Percentiles rank a stretch among this genome's conserved stretches.
Evolutionary conservation across 2,113 vertebrate species (phyloP).

Genomic region (Motacilla alba): DNA sequence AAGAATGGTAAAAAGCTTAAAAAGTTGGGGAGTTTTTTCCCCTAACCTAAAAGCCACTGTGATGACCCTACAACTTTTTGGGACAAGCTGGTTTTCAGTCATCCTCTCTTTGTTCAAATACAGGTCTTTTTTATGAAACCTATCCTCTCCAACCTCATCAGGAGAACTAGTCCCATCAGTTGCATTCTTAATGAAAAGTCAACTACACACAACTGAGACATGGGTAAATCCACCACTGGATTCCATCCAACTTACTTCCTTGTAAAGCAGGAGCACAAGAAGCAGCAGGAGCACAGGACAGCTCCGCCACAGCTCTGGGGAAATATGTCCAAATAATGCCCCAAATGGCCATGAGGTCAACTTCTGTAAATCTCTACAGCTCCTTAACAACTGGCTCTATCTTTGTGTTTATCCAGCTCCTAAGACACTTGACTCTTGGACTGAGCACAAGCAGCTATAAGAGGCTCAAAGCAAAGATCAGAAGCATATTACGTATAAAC

Average conservation of each 20-base stretch:
- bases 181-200: neutral
- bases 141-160: neutral
- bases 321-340: neutral
- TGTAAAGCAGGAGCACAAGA: neutral
- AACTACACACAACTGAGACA: fast-evolving
- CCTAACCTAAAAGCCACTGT: neutral
- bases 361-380: neutral
- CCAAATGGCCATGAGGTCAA: neutral
- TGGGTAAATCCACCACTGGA: neutral
- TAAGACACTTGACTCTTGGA: conserved; percentile 31
- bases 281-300: neutral
- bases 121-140: neutral
- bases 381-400: conserved; percentile 20
- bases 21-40: fast-evolving
- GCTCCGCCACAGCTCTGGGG: neutral
- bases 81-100: neutral
- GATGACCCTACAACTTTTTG: neutral
- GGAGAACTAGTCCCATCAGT: neutral
- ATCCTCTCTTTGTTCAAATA: neutral
- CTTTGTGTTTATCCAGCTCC: conserved; percentile 28
- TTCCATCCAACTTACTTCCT: neutral
- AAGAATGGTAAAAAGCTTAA: neutral
- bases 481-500: neutral
- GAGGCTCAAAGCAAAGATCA: conserved; percentile 42
- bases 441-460: neutral